phyloP scores from a whole-genome alignment of 2,113 vertebrate species.

The Pachycephala philippinensis region DNA sequence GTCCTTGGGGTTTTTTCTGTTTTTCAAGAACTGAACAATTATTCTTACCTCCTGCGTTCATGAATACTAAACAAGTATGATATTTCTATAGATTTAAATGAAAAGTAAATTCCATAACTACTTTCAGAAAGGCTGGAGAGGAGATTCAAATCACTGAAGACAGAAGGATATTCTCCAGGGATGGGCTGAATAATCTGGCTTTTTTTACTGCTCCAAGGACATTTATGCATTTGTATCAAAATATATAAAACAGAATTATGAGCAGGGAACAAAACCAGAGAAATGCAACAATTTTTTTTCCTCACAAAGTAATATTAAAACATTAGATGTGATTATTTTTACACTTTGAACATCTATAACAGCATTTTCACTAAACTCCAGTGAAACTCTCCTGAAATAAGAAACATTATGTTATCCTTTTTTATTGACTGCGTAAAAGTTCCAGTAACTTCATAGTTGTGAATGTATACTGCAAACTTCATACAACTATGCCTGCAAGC shows the following conservation, averaged over 20 bases:
- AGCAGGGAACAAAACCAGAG: background rate
- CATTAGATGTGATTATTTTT: background rate
- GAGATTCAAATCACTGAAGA: background rate
- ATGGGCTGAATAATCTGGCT: background rate
- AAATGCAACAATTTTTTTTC: background rate
- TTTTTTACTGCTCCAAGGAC: background rate
- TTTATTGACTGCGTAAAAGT: background rate
- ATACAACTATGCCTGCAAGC: background rate
- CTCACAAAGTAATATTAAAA: background rate
- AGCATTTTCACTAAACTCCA: background rate
- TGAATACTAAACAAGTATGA: background rate
- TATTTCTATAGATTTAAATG: background rate
- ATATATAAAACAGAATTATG: background rate
- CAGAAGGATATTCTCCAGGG: background rate
- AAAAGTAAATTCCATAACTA: background rate
- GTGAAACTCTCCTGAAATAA: background rate
- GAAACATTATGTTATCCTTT: background rate
- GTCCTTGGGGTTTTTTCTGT: fast-evolving
- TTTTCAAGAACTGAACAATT: background rate
- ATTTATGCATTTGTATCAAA: background rate
- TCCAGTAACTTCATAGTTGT: background rate
- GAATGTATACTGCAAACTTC: background rate
- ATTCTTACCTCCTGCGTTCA: background rate
- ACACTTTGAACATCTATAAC: background rate
- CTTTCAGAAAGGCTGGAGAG: background rate